Evolutionary conservation across 2,888 invertebrate genomes (phyloP).

Genomic region (Allacma fusca): DNA sequence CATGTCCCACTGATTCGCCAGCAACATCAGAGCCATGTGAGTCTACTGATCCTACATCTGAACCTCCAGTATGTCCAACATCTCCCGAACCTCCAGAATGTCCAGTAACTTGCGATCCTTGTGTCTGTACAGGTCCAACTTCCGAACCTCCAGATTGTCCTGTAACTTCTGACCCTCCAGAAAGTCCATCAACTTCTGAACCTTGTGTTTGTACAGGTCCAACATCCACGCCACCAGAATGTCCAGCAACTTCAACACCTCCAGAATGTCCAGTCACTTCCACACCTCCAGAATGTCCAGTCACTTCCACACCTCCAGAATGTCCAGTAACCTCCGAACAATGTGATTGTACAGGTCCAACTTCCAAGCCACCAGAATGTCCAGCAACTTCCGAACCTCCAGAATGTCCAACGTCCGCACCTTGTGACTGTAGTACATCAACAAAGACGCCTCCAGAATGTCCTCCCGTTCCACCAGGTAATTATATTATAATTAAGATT

Average conservation of each 20-base stretch:
- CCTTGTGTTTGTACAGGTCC: neutral
- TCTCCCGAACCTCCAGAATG: neutral
- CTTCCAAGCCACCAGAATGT: no score
- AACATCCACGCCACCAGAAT: neutral
- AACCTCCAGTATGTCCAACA: neutral
- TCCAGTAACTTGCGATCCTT: neutral
- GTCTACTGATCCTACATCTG: neutral
- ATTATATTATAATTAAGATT: no score
- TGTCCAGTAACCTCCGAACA: no score
- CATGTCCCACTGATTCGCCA: no score
- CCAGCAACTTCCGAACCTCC: no score
- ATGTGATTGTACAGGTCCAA: no score
- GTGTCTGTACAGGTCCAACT: neutral
- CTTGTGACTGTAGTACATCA: no score
- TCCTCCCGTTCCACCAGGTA: no score
- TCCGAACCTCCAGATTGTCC: neutral
- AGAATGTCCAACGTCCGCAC: no score
- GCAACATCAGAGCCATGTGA: neutral
- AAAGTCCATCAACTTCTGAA: neutral
- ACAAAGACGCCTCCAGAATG: no score
- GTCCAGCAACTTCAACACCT: neutral
- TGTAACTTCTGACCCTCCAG: slow-evolving; percentile 1
- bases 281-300: neutral
- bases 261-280: neutral
- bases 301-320: slow-evolving; percentile 6